These are phyloP conservation scores for Neopipo cinnamomea DNA, from an alignment of 2,113 vertebrate species.

Conservation along the genomic window DNA sequence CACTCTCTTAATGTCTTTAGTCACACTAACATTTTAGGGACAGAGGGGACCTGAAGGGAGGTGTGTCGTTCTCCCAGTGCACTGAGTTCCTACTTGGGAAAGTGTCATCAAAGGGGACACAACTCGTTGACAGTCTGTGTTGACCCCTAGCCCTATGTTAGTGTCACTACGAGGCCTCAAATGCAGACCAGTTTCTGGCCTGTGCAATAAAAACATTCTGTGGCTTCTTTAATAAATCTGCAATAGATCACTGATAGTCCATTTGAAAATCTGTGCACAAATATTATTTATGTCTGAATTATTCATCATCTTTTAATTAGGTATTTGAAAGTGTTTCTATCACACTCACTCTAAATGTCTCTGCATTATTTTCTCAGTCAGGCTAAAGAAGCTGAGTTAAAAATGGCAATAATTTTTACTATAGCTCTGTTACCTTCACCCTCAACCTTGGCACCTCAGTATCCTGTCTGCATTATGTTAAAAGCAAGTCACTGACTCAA, in stretches of 20 bases:
- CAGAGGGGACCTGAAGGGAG: background rate
- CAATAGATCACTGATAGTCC: background rate
- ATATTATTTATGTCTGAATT: background rate
- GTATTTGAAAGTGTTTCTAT: background rate
- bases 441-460: background rate
- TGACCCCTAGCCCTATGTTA: background rate
- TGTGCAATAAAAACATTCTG: background rate
- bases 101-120: background rate
- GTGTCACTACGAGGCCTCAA: background rate
- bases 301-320: background rate
- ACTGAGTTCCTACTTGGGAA: background rate
- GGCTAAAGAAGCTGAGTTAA: background rate
- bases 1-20: background rate
- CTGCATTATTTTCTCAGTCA: background rate
- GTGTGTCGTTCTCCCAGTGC: rapidly evolving
- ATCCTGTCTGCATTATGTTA: constrained; percentile 39
- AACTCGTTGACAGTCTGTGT: rapidly evolving
- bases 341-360: background rate
- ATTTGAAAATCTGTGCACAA: background rate
- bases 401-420: background rate
- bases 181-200: background rate
- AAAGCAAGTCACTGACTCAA: constrained; percentile 32
- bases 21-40: background rate
- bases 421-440: background rate
- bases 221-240: background rate